Percentiles rank a stretch among this genome's conserved stretches.
These are phyloP conservation scores for Sphaeridia pumilis DNA, from an alignment of 2,888 invertebrate genomes.

Conservation along the genomic window DNA sequence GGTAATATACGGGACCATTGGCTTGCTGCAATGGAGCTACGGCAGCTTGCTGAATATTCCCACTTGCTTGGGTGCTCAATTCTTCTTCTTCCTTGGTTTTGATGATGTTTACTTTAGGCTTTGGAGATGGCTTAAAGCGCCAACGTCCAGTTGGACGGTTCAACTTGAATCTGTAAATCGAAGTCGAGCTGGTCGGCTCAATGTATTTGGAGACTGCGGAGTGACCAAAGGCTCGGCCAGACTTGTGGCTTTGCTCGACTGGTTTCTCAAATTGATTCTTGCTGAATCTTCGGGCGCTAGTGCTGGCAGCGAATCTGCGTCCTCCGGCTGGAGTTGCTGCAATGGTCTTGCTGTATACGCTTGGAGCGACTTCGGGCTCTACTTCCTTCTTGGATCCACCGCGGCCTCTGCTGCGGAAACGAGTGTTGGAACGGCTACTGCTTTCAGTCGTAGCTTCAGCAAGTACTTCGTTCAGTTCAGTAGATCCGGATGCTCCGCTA, in stretches of 20 bases:
- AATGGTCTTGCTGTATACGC: slow-evolving; percentile 31
- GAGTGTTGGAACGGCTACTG: slow-evolving; percentile 8
- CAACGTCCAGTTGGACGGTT: slow-evolving; percentile 73
- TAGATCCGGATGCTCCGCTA: slow-evolving; percentile 6
- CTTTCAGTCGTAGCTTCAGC: slow-evolving; percentile 14
- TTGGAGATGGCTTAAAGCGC: slow-evolving; percentile 82
- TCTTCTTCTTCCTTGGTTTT: slow-evolving; percentile 34
- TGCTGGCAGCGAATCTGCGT: slow-evolving; percentile 23
- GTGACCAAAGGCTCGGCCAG: slow-evolving; percentile 9
- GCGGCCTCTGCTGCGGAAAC: slow-evolving; percentile 24
- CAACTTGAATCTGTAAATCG: slow-evolving; percentile 61
- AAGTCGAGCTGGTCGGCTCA: slow-evolving; percentile 29
- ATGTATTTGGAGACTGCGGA: slow-evolving; percentile 20
- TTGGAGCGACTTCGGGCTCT: slow-evolving; percentile 22
- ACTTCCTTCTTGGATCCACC: slow-evolving; percentile 16
- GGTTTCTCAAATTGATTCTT: slow-evolving; percentile 18
- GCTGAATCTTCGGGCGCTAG: slow-evolving; percentile 14
- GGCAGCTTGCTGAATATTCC: slow-evolving; percentile 11
- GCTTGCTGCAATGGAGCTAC: slow-evolving; percentile 10
- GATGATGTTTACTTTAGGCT: slow-evolving; percentile 56
- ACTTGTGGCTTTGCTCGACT: slow-evolving; percentile 2
- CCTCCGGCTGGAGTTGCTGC: slow-evolving; percentile 34
- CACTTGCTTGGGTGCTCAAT: slow-evolving; percentile 14
- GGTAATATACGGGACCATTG: slow-evolving; percentile 18
- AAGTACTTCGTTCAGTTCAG: slow-evolving; percentile 11